Evolutionary conservation across 2,113 vertebrate species (phyloP), one percentile per base, ranked within the genome.

Genomic region (Boleophthalmus pectinirostris): DNA sequence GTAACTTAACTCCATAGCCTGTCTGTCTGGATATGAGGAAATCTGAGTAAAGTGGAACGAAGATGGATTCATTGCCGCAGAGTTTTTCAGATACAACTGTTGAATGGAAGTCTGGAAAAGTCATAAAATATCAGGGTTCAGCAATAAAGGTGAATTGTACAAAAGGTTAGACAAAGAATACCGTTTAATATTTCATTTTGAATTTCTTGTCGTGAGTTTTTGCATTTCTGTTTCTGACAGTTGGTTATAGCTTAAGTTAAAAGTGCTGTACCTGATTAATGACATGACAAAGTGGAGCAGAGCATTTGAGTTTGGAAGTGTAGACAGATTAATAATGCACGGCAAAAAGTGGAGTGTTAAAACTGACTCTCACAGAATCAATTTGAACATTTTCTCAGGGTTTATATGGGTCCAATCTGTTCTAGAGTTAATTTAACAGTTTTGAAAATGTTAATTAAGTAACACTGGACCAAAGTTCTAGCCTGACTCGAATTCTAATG

Each of bases 51-150:
- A 58, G 51, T 66, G 67, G 80, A 85, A 77, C 18, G 38, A 60
- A 73, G 74, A 78, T 70, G 29, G 45, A 66, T 69, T 69, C 70
- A 70, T 53, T 60, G 68, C 24, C 16, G n/a, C 51, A 49, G 2
- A 25, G 56, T 70, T 77, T 21, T 35, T 45, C 68, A 75, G 84
- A 75, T 61, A 12, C 23, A 15, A 25, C 24, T 45, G 35, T 14
- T 21, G 20, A 57, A 24, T 72, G 47, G 77, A 77, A 67, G 15
- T 81, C 72, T 74, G 81, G 74, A 84, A 85, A 66, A 66, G 63
- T 23, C 33, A 45, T 66, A 65, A 43, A 66, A 33, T 5, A 25
- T 33, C 25, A 33, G 24, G 58, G 25, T 61, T 61, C 58, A 61
- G 3, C 33, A 25, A 61, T 25, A 58, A 35, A 61, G 15, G 24